A percentile compares a stretch with the other conserved stretches of the same genome.
These are phyloP conservation scores for Apotomis turbidana DNA, from an alignment of 2,888 invertebrate genomes.

Conservation along the genomic window DNA sequence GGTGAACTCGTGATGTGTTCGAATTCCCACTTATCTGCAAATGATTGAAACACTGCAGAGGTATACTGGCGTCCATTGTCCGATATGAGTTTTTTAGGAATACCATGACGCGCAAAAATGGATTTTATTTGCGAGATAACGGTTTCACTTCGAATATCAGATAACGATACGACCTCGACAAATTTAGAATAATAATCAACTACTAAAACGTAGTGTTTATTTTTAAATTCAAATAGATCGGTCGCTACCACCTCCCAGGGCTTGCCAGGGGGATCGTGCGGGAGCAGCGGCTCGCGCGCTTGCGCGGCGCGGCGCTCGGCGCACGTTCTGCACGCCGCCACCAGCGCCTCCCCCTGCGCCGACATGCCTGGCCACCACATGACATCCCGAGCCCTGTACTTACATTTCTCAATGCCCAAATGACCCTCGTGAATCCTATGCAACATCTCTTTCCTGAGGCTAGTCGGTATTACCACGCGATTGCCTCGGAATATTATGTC, in stretches of 20 bases:
- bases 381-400: constrained; percentile 42
- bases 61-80: constrained; percentile 25
- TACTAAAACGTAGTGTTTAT: constrained; percentile 31
- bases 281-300: constrained; percentile 32
- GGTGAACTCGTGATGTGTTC: constrained; percentile 23
- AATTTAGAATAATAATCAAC: constrained; percentile 39
- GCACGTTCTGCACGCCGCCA: constrained; percentile 27
- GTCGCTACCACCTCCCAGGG: constrained; percentile 32
- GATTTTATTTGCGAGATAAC: constrained; percentile 6
- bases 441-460: neutral
- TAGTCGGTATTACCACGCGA: neutral
- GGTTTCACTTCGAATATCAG: neutral
- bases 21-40: constrained; percentile 17
- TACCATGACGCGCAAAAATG: constrained; percentile 30
- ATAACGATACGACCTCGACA: constrained; percentile 10
- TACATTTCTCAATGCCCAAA: constrained; percentile 4
- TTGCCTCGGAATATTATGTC: neutral
- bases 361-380: constrained; percentile 43
- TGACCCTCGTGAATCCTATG: neutral
- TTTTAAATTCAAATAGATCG: constrained; percentile 31
- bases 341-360: constrained; percentile 33
- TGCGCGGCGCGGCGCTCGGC: constrained; percentile 26
- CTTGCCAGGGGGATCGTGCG: constrained; percentile 18
- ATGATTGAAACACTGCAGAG: constrained; percentile 26
- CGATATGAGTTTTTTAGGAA: constrained; percentile 26